These are phyloP conservation scores for Porites cylindrica DNA, from an alignment of 92 coral and sea anemone species.

Conservation along the genomic window DNA sequence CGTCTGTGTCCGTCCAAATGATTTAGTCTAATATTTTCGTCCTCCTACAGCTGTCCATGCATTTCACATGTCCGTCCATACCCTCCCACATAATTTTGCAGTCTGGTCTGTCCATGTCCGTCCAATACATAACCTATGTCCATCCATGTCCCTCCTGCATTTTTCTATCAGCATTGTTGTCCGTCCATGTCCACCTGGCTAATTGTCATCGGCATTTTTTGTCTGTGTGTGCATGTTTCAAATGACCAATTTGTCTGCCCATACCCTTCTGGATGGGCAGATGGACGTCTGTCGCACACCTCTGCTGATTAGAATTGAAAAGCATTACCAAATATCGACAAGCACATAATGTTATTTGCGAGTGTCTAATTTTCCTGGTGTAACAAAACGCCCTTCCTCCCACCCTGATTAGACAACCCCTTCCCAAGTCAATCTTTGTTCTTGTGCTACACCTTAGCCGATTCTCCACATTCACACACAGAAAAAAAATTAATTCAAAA, in stretches of 20 bases:
- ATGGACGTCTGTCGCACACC: slow-evolving; percentile 26
- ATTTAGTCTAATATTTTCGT: not conserved
- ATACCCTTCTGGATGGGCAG: slow-evolving; percentile 29
- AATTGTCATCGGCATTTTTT: slow-evolving; percentile 16
- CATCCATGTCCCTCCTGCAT: slow-evolving; percentile 16
- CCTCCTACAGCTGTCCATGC: slow-evolving; percentile 13
- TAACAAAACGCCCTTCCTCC: slow-evolving; percentile 32
- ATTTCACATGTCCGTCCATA: not conserved
- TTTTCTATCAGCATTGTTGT: slow-evolving; percentile 1
- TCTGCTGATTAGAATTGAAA: slow-evolving; percentile 8
- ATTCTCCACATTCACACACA: slow-evolving; percentile 32
- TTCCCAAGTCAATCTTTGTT: slow-evolving; percentile 20
- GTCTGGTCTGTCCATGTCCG: slow-evolving; percentile 12
- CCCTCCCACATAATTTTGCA: not conserved
- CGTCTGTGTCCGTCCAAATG: slow-evolving; percentile 15
- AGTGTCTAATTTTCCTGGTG: slow-evolving; percentile 26
- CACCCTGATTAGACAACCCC: slow-evolving; percentile 23
- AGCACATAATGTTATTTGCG: slow-evolving; percentile 17
- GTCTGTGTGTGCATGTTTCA: slow-evolving; percentile 10
- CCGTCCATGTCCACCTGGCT: not conserved
- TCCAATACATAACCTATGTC: slow-evolving; percentile 14
- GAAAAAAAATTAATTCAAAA: slow-evolving; percentile 18
- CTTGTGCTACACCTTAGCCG: slow-evolving; percentile 35
- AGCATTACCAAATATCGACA: slow-evolving; percentile 25
- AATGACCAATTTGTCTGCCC: slow-evolving; percentile 30